A percentile compares a stretch with the other conserved stretches of the same genome.
Evolutionary conservation across 2,797 vertebrate species (phyloP).

Genomic region (Lacerta bilineata): DNA sequence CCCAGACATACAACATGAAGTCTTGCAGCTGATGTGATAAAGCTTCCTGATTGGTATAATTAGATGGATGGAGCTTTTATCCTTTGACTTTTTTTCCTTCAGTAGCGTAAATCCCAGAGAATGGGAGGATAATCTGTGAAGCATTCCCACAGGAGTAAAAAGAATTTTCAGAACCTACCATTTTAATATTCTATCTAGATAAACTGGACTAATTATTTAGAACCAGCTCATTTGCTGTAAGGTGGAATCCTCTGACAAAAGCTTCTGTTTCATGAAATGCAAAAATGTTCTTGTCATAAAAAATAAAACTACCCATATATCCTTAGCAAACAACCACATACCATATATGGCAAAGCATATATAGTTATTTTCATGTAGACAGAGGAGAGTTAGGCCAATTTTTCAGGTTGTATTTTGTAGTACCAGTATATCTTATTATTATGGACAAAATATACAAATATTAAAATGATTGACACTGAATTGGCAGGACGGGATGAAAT

Average conservation of each 20-base stretch:
- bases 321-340: not conserved
- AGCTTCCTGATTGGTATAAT: constrained; percentile 12
- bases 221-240: constrained; percentile 23
- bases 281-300: not conserved
- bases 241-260: not conserved
- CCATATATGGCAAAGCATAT: no score
- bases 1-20: constrained; percentile 32
- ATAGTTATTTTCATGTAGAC: no score
- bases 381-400: no score
- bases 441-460: no score
- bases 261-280: constrained; percentile 3
- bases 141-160: constrained; percentile 52
- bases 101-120: constrained; percentile 39
- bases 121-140: constrained; percentile 38
- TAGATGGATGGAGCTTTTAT: constrained; percentile 51
- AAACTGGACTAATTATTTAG: constrained; percentile 35
- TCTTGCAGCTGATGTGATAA: constrained; percentile 33
- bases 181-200: constrained; percentile 34
- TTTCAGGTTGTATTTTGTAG: no score
- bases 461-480: no score
- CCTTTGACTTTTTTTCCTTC: constrained; percentile 38
- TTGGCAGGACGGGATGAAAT: no score
- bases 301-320: not conserved
- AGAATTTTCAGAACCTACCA: constrained; percentile 25
- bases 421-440: no score